A percentile compares a stretch with the other conserved stretches of the same genome.
phyloP scores from a whole-genome alignment of 2,113 vertebrate species.

The Geococcyx californianus region DNA sequence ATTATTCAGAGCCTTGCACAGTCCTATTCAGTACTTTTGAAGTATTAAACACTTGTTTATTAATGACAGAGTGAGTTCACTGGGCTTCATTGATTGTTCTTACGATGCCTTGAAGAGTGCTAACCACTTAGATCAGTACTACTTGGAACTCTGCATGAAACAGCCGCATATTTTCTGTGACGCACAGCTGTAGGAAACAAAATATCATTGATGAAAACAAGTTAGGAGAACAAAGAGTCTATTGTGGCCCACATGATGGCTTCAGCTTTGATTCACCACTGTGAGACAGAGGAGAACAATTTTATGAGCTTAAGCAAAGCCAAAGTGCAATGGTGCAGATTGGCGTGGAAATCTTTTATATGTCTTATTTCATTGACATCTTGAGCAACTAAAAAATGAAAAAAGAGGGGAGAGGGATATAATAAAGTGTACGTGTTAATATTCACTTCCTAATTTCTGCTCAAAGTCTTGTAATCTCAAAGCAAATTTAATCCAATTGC shows the following conservation, averaged over 20 bases:
- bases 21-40: neutral
- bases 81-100: slow-evolving; percentile 16
- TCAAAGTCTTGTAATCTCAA: slow-evolving; percentile 69
- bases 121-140: slow-evolving; percentile 33
- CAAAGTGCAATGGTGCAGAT: slow-evolving; percentile 12
- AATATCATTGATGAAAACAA: slow-evolving; percentile 56
- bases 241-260: slow-evolving; percentile 35
- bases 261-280: slow-evolving; percentile 59
- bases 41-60: slow-evolving; percentile 40
- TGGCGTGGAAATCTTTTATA: slow-evolving; percentile 52
- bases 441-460: slow-evolving; percentile 68
- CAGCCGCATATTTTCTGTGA: slow-evolving; percentile 51
- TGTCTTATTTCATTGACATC: slow-evolving; percentile 21
- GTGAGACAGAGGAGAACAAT: slow-evolving; percentile 31
- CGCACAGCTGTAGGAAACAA: slow-evolving; percentile 39
- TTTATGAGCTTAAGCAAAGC: slow-evolving; percentile 15
- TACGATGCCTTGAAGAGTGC: slow-evolving; percentile 20
- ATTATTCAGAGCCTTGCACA: neutral
- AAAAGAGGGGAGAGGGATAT: neutral
- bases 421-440: slow-evolving; percentile 71
- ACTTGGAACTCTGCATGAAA: neutral
- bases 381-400: slow-evolving; percentile 42
- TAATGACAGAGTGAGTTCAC: slow-evolving; percentile 46
- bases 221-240: slow-evolving; percentile 58
- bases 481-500: slow-evolving; percentile 73